Conservation (phyloP, 2,797 vertebrate species). For the Pangasius mekongensis region DNA sequence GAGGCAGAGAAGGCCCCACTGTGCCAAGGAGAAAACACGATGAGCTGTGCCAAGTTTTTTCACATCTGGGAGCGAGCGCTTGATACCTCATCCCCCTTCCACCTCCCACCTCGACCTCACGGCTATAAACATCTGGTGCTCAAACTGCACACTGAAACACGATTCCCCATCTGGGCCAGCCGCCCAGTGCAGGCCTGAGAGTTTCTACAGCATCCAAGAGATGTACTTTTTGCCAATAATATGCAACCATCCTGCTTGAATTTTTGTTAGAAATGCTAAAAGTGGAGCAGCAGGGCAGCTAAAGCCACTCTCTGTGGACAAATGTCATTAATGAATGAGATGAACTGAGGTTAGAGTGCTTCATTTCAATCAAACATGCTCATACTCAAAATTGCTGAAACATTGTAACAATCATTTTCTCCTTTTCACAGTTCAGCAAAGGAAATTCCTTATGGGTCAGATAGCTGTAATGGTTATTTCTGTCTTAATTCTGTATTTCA, state of each 20-base stretch:
- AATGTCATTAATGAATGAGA: constrained; percentile 25
- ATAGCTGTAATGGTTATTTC: constrained; percentile 31
- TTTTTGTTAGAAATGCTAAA: constrained; percentile 23
- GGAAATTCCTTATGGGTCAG: constrained; percentile 10
- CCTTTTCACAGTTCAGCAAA: constrained; percentile 9
- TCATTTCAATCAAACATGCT: constrained; percentile 26
- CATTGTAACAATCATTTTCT: constrained; percentile 13
- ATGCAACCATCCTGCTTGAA: background rate
- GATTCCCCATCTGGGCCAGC: constrained; percentile 52
- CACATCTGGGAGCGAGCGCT: constrained; percentile 65
- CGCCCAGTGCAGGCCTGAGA: constrained; percentile 48
- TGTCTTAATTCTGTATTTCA: constrained; percentile 13
- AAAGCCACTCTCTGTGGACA: constrained; percentile 35
- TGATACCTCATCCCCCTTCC: constrained; percentile 46
- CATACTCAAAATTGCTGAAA: constrained; percentile 5
- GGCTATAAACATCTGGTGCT: constrained; percentile 70
- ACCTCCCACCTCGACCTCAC: constrained; percentile 52
- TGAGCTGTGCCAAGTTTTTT: constrained; percentile 60
- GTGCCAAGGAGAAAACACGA: constrained; percentile 60
- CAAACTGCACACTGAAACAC: constrained; percentile 57
- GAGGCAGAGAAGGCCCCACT: constrained; percentile 26
- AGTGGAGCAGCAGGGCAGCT: constrained; percentile 1
- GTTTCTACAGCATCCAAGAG: background rate
- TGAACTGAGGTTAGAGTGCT: constrained; percentile 15
- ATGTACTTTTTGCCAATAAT: constrained; percentile 18